Evolutionary conservation across 2,797 vertebrate genomes (phyloP).

Genomic region (Thamnophis elegans): DNA sequence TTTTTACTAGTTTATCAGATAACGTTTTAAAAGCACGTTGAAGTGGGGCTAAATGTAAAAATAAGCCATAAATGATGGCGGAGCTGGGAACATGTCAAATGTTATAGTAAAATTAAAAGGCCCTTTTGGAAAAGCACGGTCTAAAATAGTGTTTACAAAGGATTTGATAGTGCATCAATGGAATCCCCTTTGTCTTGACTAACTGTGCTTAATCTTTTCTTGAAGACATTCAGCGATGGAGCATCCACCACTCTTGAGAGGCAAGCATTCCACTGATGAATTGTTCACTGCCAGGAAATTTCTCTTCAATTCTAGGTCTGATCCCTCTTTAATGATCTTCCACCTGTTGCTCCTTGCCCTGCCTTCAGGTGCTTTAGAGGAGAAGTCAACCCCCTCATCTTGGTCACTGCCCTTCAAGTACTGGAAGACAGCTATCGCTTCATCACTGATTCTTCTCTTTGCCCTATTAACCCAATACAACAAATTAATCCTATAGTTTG

Average conservation of each 20-base stretch:
- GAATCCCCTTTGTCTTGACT: conserved; percentile 51
- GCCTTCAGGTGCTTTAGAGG: not conserved
- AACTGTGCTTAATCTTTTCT: conserved; percentile 44
- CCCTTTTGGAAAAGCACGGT: conserved; percentile 48
- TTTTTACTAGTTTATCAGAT: conserved; percentile 72
- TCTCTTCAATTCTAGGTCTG: not conserved
- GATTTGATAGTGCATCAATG: conserved; percentile 40
- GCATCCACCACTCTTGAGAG: not conserved
- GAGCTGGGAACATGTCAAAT: conserved; percentile 60
- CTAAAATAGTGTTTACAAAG: conserved; percentile 56
- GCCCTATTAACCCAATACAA: not conserved
- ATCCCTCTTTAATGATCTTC: not conserved
- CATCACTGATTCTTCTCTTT: not conserved
- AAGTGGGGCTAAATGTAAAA: conserved; percentile 66
- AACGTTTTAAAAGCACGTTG: conserved; percentile 69
- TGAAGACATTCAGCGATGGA: not conserved
- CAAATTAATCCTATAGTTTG: not conserved
- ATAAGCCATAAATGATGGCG: conserved; percentile 61
- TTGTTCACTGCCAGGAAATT: not conserved
- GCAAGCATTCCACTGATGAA: not conserved
- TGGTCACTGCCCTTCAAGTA: not conserved
- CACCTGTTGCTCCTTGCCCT: not conserved
- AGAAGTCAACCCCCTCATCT: not conserved
- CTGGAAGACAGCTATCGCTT: too few relatives aligned
- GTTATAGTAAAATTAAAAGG: conserved; percentile 59